Conservation (phyloP, 2,888 invertebrate genomes). For the Macaria notata region DNA sequence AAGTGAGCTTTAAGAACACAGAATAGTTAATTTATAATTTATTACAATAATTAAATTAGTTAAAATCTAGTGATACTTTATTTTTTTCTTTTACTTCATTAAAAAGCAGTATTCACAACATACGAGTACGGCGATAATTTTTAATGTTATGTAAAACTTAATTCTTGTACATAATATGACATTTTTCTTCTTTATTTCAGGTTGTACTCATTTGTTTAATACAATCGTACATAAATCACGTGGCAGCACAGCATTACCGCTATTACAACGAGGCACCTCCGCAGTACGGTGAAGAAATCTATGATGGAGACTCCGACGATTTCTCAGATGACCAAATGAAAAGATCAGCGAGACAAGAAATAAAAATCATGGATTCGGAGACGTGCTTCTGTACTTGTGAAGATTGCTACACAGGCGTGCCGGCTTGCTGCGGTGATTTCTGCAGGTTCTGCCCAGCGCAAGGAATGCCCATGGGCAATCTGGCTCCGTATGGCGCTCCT, state of each 20-base stretch:
- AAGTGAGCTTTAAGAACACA: too few relatives aligned
- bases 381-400: constrained; percentile 44
- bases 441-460: constrained; percentile 29
- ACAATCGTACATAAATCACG: constrained; percentile 17
- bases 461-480: too few relatives aligned
- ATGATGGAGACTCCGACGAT: constrained; percentile 19
- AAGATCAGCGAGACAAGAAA: constrained; percentile 10
- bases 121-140: too few relatives aligned
- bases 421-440: constrained; percentile 41
- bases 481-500: too few relatives aligned
- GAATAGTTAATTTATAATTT: too few relatives aligned
- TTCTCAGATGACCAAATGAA: constrained; percentile 15
- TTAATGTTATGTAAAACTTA: too few relatives aligned
- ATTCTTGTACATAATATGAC: too few relatives aligned
- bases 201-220: constrained; percentile 18
- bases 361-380: constrained; percentile 34
- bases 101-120: too few relatives aligned
- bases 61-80: too few relatives aligned
- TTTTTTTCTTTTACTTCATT: too few relatives aligned
- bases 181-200: constrained; percentile 19
- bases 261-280: constrained; percentile 20
- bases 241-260: constrained; percentile 20
- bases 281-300: constrained; percentile 24
- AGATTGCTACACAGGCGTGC: constrained; percentile 3
- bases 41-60: too few relatives aligned